These are phyloP conservation scores for Colossoma macropomum DNA, from an alignment of 2,113 vertebrate genomes.

Conservation along the genomic window DNA sequence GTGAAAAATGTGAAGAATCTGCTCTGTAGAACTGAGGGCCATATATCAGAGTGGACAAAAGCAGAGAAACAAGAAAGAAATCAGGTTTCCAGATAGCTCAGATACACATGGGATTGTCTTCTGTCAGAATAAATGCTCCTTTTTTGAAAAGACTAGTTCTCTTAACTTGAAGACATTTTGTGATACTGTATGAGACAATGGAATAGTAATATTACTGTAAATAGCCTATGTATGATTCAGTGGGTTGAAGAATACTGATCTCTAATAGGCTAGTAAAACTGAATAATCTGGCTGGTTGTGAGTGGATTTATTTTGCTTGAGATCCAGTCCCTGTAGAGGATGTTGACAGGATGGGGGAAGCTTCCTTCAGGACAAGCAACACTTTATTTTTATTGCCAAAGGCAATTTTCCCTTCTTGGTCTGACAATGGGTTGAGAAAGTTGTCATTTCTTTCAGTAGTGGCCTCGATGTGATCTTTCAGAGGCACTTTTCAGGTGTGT, in stretches of 20 bases:
- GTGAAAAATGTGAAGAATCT: background rate
- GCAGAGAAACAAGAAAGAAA: background rate
- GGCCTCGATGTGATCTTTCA: background rate
- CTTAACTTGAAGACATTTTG: constrained; percentile 37
- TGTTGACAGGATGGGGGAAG: constrained; percentile 17
- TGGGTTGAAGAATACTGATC: background rate
- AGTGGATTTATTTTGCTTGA: background rate
- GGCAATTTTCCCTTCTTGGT: background rate
- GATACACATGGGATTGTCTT: background rate
- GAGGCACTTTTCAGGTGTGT: background rate
- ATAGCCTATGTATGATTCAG: too few relatives aligned
- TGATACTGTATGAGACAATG: background rate
- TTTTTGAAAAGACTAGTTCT: too few relatives aligned
- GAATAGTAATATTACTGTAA: too few relatives aligned
- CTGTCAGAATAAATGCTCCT: constrained; percentile 47
- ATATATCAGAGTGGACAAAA: background rate
- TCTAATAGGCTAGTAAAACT: background rate
- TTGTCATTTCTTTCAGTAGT: background rate
- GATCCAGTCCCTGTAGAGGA: constrained; percentile 18
- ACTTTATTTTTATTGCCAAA: constrained; percentile 38
- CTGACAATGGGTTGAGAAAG: constrained; percentile 20
- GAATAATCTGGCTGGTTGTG: too few relatives aligned
- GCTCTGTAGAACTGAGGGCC: background rate
- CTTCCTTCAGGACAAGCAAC: constrained; percentile 34
- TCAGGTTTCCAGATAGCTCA: background rate